Conservation (phyloP, 2,113 vertebrate genomes). For the Phycodurus eques region DNA sequence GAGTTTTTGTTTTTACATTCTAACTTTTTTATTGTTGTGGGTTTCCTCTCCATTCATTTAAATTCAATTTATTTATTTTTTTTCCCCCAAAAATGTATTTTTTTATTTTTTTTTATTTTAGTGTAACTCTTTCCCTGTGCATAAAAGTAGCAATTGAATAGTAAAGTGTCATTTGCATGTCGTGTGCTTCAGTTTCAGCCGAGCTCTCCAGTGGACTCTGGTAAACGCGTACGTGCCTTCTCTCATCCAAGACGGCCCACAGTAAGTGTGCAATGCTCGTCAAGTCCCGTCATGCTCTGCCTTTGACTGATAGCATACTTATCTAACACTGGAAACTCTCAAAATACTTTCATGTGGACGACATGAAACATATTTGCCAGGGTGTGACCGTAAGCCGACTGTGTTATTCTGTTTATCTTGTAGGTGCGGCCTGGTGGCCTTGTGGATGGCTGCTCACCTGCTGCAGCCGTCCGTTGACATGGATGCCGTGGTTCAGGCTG, state of each 20-base stretch:
- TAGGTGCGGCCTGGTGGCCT: conserved; percentile 87
- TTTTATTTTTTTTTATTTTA: too few relatives aligned
- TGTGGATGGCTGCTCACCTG: conserved; percentile 82
- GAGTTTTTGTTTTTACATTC: too few relatives aligned
- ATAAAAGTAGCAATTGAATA: not conserved
- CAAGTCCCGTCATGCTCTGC: not conserved
- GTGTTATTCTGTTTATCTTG: conserved; percentile 8
- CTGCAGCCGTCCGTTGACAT: conserved; percentile 53
- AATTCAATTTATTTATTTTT: too few relatives aligned
- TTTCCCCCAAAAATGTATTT: too few relatives aligned
- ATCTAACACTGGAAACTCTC: not conserved
- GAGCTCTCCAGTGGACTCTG: conserved; percentile 82
- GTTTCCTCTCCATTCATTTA: too few relatives aligned
- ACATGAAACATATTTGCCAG: conserved; percentile 1
- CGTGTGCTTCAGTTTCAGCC: conserved; percentile 75
- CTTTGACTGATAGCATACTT: not conserved
- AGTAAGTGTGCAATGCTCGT: conserved; percentile 71
- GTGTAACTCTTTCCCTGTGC: not conserved
- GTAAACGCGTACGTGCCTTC: conserved; percentile 84
- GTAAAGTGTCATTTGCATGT: conserved; percentile 1
- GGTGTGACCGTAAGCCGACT: conserved; percentile 3
- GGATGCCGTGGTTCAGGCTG: conserved; percentile 72
- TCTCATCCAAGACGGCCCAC: conserved; percentile 87
- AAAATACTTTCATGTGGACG: not conserved
- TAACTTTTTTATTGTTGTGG: too few relatives aligned